Percentiles rank a stretch among this genome's conserved stretches.
Conservation (phyloP, 2,113 vertebrate genomes). For the mouse (Mus musculus) region GRCm39 chr1:150709501-150710000, state of each 20-base stretch:
- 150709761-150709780: neutral
- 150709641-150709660: slow-evolving; percentile 12
- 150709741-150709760: slow-evolving; percentile 9
- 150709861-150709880: slow-evolving; percentile 33
- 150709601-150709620: slow-evolving; percentile 35
- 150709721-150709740: neutral
- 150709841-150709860: neutral
- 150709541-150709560: neutral
- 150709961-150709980: neutral
- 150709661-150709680: neutral
- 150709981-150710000: neutral
- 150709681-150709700: neutral
- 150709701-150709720: neutral
- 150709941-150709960: neutral
- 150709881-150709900: neutral
- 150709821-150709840: slow-evolving; percentile 20
- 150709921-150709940: neutral
- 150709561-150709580: neutral
- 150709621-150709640: neutral
- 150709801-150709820: neutral
- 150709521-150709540: neutral
- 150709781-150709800: slow-evolving; percentile 14
- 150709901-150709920: slow-evolving; percentile 45
- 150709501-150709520: slow-evolving; percentile 20
- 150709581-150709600: neutral